Conservation (phyloP, 2,888 invertebrate species). For the Oscheius sp. region DNA sequence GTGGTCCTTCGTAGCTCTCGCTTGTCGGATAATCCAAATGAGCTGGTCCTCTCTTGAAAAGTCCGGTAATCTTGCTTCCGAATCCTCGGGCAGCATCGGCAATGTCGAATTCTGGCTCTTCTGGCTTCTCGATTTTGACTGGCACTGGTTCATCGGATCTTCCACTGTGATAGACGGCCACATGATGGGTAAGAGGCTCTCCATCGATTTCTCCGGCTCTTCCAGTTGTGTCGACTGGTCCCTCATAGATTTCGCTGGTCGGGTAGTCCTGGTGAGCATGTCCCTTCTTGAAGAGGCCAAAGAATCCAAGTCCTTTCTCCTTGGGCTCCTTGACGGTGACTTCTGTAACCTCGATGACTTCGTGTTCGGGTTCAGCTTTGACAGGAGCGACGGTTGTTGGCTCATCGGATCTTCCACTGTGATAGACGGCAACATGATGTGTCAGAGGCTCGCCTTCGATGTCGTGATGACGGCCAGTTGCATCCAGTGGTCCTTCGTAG, state of each 20-base stretch:
- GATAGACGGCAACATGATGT: conserved; percentile 46
- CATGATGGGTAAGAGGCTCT: conserved; percentile 41
- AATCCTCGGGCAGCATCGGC: conserved; percentile 44
- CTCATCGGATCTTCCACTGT: conserved; percentile 41
- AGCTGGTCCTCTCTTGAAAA: conserved; percentile 52
- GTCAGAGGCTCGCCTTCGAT: conserved; percentile 46
- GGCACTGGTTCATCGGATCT: conserved; percentile 38
- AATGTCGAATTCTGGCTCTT: conserved; percentile 32
- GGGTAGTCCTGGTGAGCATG: conserved; percentile 55
- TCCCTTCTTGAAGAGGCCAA: conserved; percentile 40
- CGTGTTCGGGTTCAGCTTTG: conserved; percentile 19
- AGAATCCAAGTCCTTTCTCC: conserved; percentile 31
- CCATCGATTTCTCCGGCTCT: conserved; percentile 48
- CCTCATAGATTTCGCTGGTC: conserved; percentile 43
- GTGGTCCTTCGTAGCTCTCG: conserved; percentile 52
- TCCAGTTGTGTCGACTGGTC: conserved; percentile 45
- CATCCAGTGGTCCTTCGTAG: conserved; percentile 48
- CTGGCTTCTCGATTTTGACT: conserved; percentile 37
- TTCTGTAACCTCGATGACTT: too few relatives aligned
- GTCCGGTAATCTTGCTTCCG: conserved; percentile 44
- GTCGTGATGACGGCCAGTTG: conserved; percentile 31
- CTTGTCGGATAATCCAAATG: conserved; percentile 51
- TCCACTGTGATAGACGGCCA: conserved; percentile 39
- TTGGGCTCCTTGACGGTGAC: background rate
- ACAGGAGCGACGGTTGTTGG: conserved; percentile 14